phyloP scores from a whole-genome alignment of 2,113 vertebrate species.

The Hippocampus zosterae region DNA sequence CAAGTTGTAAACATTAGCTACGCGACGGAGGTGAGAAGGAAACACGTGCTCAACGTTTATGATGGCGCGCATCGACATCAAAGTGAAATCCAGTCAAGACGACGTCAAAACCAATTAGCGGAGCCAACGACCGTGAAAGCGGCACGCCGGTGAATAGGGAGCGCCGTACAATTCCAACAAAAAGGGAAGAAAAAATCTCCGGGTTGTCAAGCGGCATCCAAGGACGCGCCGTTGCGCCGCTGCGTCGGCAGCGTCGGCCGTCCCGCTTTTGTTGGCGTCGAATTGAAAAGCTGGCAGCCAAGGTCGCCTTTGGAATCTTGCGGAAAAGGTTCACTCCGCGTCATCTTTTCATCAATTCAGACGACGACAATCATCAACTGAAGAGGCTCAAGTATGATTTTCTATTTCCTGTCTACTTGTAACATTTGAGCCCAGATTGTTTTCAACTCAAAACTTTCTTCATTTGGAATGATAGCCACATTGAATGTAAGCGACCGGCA shows the following conservation, averaged over 20 bases:
- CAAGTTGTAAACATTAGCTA: neutral
- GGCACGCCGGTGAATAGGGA: constrained; percentile 34
- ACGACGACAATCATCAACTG: neutral
- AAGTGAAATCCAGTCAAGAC: neutral
- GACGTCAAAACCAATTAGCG: neutral
- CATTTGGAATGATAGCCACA: too few relatives aligned
- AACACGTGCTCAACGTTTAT: neutral
- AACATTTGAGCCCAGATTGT: too few relatives aligned
- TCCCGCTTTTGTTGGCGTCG: neutral
- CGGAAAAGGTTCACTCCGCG: neutral
- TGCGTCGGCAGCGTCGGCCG: constrained; percentile 11
- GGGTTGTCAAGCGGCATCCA: constrained; percentile 72
- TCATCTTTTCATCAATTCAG: neutral
- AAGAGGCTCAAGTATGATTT: too few relatives aligned
- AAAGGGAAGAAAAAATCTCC: constrained; percentile 16
- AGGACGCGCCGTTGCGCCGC: constrained; percentile 60
- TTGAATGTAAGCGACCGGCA: too few relatives aligned
- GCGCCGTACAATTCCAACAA: constrained; percentile 58
- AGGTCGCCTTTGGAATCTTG: neutral
- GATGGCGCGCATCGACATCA: neutral
- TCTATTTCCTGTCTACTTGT: too few relatives aligned
- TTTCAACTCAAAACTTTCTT: too few relatives aligned
- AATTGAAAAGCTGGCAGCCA: constrained; percentile 7
- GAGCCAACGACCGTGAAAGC: constrained; percentile 14
- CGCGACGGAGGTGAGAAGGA: neutral